Percentiles rank a stretch among this genome's conserved stretches.
phyloP scores from a whole-genome alignment of 1,140 invertebrate genomes.

The Drosophila mayri region DNA sequence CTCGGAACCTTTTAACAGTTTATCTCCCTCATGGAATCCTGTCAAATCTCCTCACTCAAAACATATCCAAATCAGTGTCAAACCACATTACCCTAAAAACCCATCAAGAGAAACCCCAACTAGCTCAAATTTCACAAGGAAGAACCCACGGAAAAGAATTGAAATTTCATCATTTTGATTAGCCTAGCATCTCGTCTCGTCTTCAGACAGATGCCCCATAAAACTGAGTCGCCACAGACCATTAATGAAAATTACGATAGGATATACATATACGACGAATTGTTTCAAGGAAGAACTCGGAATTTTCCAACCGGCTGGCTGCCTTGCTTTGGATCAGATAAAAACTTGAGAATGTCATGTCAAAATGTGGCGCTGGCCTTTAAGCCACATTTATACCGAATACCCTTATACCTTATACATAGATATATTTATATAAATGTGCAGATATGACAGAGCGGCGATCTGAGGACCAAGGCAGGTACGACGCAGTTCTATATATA shows the following conservation, averaged over 20 bases:
- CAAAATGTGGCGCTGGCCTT: slow-evolving; percentile 72
- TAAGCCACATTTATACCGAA: slow-evolving; percentile 46
- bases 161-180: slow-evolving; percentile 80
- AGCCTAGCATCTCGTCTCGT: slow-evolving; percentile 39
- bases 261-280: slow-evolving; percentile 39
- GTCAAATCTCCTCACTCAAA: slow-evolving; percentile 51
- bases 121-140: slow-evolving; percentile 66
- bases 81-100: slow-evolving; percentile 57
- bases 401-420: slow-evolving; percentile 13
- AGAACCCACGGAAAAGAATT: slow-evolving; percentile 39
- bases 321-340: slow-evolving; percentile 72
- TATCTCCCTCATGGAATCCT: slow-evolving; percentile 27
- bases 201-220: slow-evolving; percentile 61
- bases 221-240: slow-evolving; percentile 51
- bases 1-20: slow-evolving; percentile 29
- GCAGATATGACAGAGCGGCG: slow-evolving; percentile 60
- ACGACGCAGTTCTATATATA: slow-evolving; percentile 6
- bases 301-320: slow-evolving; percentile 76
- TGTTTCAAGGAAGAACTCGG: slow-evolving; percentile 30
- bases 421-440: slow-evolving; percentile 1
- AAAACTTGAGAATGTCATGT: slow-evolving; percentile 73
- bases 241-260: slow-evolving; percentile 74
- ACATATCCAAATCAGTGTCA: slow-evolving; percentile 67
- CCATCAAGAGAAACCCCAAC: slow-evolving; percentile 35
- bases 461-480: slow-evolving; percentile 35